Evolutionary conservation across 2,888 invertebrate species (phyloP).

Genomic region (Ferrisia virgata): DNA sequence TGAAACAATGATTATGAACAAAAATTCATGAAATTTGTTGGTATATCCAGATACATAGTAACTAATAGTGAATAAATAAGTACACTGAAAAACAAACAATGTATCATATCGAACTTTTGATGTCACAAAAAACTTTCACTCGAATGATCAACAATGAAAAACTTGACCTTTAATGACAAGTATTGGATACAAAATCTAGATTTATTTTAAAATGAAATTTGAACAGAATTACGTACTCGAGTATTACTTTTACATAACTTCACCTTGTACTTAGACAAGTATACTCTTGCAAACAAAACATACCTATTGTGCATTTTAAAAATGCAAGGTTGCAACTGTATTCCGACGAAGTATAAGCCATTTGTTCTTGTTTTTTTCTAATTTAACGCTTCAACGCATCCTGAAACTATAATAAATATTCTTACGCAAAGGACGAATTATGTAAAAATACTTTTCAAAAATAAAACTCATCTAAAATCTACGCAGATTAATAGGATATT

Average conservation of each 20-base stretch:
- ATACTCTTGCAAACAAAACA: background rate
- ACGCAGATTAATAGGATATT: too few relatives aligned
- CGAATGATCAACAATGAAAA: background rate
- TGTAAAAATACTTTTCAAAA: too few relatives aligned
- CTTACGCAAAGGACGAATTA: too few relatives aligned
- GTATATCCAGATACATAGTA: too few relatives aligned
- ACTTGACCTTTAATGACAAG: background rate
- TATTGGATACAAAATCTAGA: background rate
- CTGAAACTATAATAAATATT: too few relatives aligned
- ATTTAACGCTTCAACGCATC: background rate
- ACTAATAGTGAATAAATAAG: too few relatives aligned
- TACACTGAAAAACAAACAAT: background rate
- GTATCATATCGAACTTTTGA: background rate
- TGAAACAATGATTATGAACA: too few relatives aligned
- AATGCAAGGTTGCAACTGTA: background rate
- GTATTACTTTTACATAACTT: background rate
- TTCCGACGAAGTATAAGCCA: background rate
- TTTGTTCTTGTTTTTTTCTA: background rate
- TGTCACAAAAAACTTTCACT: background rate
- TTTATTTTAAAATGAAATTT: background rate
- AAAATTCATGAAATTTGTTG: too few relatives aligned
- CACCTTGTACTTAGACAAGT: background rate
- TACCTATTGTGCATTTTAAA: background rate
- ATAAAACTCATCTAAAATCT: too few relatives aligned
- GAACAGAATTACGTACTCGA: background rate